Base-by-base conservation (phyloP, 2,888 invertebrate genomes). In the Byasa hedistus region DNA sequence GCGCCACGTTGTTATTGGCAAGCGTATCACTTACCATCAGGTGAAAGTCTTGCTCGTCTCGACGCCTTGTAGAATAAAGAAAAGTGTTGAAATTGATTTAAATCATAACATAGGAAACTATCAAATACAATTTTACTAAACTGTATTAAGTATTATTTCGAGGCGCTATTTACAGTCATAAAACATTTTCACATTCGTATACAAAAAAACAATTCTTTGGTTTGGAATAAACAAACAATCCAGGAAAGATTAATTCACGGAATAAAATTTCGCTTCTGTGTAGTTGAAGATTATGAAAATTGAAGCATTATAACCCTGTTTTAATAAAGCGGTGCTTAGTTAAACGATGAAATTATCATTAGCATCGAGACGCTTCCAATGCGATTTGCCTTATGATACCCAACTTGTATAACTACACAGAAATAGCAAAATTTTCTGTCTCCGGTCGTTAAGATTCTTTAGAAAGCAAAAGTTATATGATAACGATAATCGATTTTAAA, bases 251-350 rank as follows among this genome's bases (percentile, higher is more conserved):
- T 4, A 52, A 21, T 21, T n/a, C 21, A n/a, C 4, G 21, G 19
- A 21, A 52, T 52, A 21, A 52, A 52, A 52, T 21, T 12, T 2
- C 52, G 52, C 22, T 22, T 17, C 17, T 8, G 32, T 36, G n/a
- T 19, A 32, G 57, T 58, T 64, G 52, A 52, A 64, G 54, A 58
- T 58, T 39, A 58, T 57, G 36, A 23, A 27, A 32, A 24, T 57
- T 23, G 3, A 12, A 48, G 36, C 23, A 23, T 59, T 55, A 52
- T 27, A 57, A 39, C 27, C 27, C 57, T 64, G 57, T 58, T 21
- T 57, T 58, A 22, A 58, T 64, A 58, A 64, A 54, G 32, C 64
- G 58, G 52, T 36, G 64, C 52, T 58, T 52, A 51, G 39, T 58
- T 64, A 54, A 58, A 58, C 58, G 19, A 2, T 24, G 32, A 52